Base-by-base conservation (phyloP, 2,888 invertebrate genomes). In the Baronia brevicornis region DNA sequence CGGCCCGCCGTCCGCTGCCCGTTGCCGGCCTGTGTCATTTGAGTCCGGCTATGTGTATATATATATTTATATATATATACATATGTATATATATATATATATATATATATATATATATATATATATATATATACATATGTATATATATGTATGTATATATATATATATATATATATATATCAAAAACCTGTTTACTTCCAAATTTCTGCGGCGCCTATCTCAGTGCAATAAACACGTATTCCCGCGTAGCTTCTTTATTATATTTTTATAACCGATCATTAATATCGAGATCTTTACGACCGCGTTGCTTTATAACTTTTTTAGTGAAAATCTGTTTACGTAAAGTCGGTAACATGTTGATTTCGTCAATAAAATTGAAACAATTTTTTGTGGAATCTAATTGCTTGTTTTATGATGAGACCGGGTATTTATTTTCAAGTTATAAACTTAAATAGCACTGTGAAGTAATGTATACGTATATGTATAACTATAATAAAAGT, bases 281-380 rank as follows among this genome's bases (percentile, higher is more conserved):
- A 78, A 73, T 75, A 77, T 77, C 67, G 73, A 74, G 65, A 60
- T 49, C 54, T 77, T 78, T 77, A 78, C 65, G 71, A 51, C 66
- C 55, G 55, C 46, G 50, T 73, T 74, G 71, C 63, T 77, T 77
- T 78, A 77, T 71, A 65, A 62, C 70, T 44, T 50, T 60, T 65
- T 62, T 60, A 39, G 48, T 53, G 43, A 48, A 52, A 61, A 65
- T 67, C 67, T 56, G 55, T 65, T 60, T 50, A 60, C 48, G 54
- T 58, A 55, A 63, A 71, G 60, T 58, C 60, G 60, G 67, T 71
- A 68, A 75, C 75, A 74, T 74, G 75, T 75, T 78, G 75, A 78
- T 78, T 75, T 60, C 54, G 57, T 58, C 63, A 60, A 68, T 77
- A 78, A 75, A 73, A 72, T 60, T 60, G 57, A 62, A 66, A 63